phyloP scores from a whole-genome alignment of 2,797 vertebrate genomes.

The Coluber constrictor region DNA sequence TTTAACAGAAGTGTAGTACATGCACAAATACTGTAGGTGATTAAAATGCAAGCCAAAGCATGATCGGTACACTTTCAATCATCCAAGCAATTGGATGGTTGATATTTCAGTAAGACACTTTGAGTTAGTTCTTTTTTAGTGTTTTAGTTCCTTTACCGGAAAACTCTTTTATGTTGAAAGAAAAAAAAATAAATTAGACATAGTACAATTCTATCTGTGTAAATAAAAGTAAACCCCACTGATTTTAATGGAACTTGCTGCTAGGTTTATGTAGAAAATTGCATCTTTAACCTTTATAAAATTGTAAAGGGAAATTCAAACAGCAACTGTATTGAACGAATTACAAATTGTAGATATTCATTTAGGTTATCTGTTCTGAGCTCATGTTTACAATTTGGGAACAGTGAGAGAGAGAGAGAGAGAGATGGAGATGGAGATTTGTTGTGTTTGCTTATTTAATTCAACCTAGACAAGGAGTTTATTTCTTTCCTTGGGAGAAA shows the following conservation, averaged over 20 bases:
- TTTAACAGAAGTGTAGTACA: neutral
- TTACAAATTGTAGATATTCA: neutral
- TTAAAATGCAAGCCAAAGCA: neutral
- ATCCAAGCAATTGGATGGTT: neutral
- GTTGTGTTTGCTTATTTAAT: neutral
- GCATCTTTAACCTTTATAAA: neutral
- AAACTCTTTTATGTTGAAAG: neutral
- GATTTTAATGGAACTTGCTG: neutral
- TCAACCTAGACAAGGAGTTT: neutral
- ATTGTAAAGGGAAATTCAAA: slow-evolving; percentile 28
- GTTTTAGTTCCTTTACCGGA: neutral
- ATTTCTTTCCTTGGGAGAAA: neutral
- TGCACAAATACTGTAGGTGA: neutral
- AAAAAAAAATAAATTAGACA: neutral
- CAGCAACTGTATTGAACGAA: neutral
- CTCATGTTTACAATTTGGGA: neutral
- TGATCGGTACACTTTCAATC: neutral
- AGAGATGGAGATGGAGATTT: no score
- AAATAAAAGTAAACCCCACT: neutral
- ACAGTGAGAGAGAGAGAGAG: no score
- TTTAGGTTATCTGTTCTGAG: neutral
- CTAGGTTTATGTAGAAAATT: neutral
- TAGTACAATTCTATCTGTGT: neutral
- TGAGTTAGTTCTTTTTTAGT: neutral
- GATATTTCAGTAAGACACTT: neutral